Conservation (phyloP, 2,888 invertebrate genomes). For the Geophilus truncorum region DNA sequence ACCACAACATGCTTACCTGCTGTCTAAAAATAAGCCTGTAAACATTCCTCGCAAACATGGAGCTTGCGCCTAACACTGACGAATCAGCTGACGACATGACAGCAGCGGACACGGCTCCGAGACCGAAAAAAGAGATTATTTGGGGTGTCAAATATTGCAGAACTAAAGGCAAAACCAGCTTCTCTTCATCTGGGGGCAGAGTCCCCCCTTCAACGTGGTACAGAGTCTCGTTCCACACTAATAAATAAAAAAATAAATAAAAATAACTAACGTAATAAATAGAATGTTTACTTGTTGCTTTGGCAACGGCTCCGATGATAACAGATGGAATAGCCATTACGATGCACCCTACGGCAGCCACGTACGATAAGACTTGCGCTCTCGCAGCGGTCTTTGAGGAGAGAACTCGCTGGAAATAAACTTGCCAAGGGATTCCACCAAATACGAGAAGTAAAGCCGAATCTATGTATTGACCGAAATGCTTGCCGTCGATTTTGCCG, state of each 20-base stretch:
- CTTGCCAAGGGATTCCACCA: conserved; percentile 97
- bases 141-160: conserved; percentile 93
- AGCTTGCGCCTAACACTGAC: conserved; percentile 93
- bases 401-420: conserved; percentile 94
- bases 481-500: conserved; percentile 65
- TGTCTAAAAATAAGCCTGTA: conserved; percentile 68
- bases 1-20: neutral
- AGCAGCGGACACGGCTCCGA: conserved; percentile 97
- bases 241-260: conserved; percentile 37
- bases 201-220: conserved; percentile 54
- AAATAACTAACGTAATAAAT: conserved; percentile 38
- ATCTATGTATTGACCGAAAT: conserved; percentile 79
- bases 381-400: conserved; percentile 91
- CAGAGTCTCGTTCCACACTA: conserved; percentile 93
- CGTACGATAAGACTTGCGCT: conserved; percentile 90
- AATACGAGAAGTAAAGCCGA: conserved; percentile 82
- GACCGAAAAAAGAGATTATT: conserved; percentile 93
- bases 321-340: conserved; percentile 97
- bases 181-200: conserved; percentile 59
- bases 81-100: conserved; percentile 99
- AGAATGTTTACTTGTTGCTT: conserved; percentile 69
- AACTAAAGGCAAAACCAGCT: conserved; percentile 95
- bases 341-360: conserved; percentile 91
- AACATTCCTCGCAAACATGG: conserved; percentile 98
- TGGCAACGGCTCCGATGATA: conserved; percentile 93